Percentiles rank a stretch among this genome's conserved stretches.
These are phyloP conservation scores for Micromussa lordhowensis DNA, from an alignment of 92 coral and sea anemone genomes.

Conservation along the genomic window DNA sequence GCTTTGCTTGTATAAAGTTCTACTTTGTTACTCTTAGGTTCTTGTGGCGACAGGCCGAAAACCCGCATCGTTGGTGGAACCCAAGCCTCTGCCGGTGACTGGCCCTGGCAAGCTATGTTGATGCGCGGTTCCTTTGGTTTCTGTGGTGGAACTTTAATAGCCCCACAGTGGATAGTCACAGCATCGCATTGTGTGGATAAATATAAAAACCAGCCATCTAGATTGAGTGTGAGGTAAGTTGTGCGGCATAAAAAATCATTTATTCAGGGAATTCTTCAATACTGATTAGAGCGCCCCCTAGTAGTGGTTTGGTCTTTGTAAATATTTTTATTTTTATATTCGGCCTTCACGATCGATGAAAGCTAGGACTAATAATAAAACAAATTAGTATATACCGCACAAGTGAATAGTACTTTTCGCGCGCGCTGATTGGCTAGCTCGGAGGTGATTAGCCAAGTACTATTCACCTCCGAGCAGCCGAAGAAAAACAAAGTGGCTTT, in stretches of 20 bases:
- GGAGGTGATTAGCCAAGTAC: too few relatives aligned
- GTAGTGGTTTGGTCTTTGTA: too few relatives aligned
- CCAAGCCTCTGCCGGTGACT: slow-evolving; percentile 59
- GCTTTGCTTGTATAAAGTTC: too few relatives aligned
- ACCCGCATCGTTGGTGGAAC: slow-evolving; percentile 68
- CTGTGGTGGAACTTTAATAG: slow-evolving; percentile 67
- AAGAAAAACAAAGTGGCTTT: too few relatives aligned
- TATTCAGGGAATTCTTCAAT: neutral
- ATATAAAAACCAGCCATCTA: neutral
- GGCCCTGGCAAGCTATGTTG: slow-evolving; percentile 71
- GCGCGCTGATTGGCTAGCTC: too few relatives aligned
- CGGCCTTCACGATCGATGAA: too few relatives aligned
- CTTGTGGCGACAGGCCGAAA: slow-evolving; percentile 59
- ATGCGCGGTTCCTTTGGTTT: slow-evolving; percentile 33
- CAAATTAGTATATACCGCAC: too few relatives aligned
- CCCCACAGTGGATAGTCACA: slow-evolving; percentile 64
- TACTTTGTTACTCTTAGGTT: neutral
- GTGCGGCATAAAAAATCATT: neutral
- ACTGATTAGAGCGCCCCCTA: neutral
- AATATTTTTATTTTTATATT: too few relatives aligned
- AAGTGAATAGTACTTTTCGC: too few relatives aligned
- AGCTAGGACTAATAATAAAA: too few relatives aligned
- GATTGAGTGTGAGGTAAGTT: neutral
- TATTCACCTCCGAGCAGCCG: too few relatives aligned
- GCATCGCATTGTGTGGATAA: slow-evolving; percentile 49